A percentile compares a stretch with the other conserved stretches of the same genome.
phyloP scores from a whole-genome alignment of 2,797 vertebrate genomes.

The Perodicticus potto region DNA sequence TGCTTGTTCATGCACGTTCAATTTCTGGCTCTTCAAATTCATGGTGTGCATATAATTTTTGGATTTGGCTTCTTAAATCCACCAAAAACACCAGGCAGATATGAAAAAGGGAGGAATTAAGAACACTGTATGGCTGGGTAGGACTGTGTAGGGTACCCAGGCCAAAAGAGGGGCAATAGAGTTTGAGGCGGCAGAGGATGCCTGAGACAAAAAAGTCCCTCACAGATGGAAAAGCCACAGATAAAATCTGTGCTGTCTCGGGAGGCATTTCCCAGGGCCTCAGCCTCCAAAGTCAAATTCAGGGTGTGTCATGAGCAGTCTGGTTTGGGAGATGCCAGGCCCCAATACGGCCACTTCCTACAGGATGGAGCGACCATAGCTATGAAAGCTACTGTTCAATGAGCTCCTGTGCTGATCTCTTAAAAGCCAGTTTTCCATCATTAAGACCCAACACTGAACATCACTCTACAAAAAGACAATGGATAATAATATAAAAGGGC shows the following conservation, averaged over 20 bases:
- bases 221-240: background rate
- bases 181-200: background rate
- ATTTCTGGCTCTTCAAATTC: background rate
- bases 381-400: background rate
- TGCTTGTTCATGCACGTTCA: rapidly evolving
- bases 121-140: rapidly evolving
- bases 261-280: background rate
- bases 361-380: rapidly evolving
- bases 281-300: background rate
- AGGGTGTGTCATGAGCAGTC: background rate
- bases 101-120: background rate
- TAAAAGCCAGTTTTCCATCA: background rate
- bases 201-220: background rate
- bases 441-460: background rate
- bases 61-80: background rate
- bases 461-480: background rate
- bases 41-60: background rate
- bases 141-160: background rate
- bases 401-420: background rate
- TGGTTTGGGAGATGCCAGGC: background rate
- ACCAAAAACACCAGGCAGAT: background rate
- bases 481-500: background rate
- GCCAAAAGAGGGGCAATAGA: background rate
- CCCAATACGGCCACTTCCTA: background rate
- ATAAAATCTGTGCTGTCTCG: too few species aligned